These are phyloP conservation scores for Copsychus sechellarum DNA, from an alignment of 2,113 vertebrate species.

Conservation along the genomic window DNA sequence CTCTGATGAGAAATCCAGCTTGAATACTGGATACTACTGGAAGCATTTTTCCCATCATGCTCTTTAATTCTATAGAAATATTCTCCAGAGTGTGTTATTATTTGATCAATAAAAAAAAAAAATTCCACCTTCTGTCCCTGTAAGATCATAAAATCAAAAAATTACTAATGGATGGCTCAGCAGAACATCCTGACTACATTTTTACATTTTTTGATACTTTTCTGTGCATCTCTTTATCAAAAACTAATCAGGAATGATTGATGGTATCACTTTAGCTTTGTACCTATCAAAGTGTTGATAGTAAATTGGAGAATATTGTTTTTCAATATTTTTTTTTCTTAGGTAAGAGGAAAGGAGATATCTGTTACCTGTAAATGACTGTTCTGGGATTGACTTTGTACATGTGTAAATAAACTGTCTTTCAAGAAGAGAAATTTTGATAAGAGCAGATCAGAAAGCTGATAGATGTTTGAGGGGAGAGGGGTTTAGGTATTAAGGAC, in stretches of 20 bases:
- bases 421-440: not conserved
- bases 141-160: not conserved
- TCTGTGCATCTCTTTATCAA: not conserved
- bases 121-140: not conserved
- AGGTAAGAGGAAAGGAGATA: not conserved
- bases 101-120: not conserved
- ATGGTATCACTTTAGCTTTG: not conserved
- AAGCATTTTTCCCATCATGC: not conserved
- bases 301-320: slow-evolving; percentile 1
- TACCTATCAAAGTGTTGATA: not conserved
- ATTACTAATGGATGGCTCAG: not conserved
- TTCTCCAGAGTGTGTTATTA: not conserved
- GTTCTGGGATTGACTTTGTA: not conserved
- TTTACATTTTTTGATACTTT: not conserved
- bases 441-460: not conserved
- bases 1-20: not conserved
- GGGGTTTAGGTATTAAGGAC: not conserved
- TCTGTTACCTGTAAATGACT: not conserved
- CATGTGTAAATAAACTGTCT: not conserved
- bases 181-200: not conserved
- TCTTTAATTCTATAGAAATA: not conserved
- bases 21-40: not conserved
- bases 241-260: not conserved
- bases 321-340: not conserved
- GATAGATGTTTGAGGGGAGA: not conserved